Conservation (phyloP, 2,888 invertebrate species). For the Aphodius granarius region DNA sequence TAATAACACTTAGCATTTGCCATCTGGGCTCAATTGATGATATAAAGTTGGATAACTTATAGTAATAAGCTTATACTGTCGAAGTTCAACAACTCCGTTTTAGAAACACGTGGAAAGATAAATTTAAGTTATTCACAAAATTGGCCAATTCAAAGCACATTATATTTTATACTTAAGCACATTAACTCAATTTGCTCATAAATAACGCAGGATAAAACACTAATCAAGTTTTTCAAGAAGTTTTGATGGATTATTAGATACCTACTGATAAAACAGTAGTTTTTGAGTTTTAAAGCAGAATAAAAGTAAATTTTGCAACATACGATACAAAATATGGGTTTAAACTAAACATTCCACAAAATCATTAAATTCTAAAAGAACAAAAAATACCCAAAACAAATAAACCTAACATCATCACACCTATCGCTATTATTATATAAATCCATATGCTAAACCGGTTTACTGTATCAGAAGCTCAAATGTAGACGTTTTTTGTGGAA, state of each 20-base stretch:
- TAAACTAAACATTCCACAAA: too few relatives aligned
- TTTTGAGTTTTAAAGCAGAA: too few relatives aligned
- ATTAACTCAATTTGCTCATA: neutral
- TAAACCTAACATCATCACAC: too few relatives aligned
- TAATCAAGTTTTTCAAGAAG: neutral
- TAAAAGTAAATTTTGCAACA: too few relatives aligned
- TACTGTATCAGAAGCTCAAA: neutral
- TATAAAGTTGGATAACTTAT: neutral
- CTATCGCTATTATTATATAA: neutral
- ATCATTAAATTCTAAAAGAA: too few relatives aligned
- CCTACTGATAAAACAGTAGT: too few relatives aligned
- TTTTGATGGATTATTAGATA: too few relatives aligned
- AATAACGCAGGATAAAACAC: neutral
- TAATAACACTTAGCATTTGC: neutral
- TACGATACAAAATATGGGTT: too few relatives aligned
- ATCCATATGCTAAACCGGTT: neutral
- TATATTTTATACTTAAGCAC: neutral
- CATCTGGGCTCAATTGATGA: neutral
- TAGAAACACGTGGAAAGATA: neutral
- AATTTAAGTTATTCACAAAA: neutral
- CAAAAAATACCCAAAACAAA: too few relatives aligned
- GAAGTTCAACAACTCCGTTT: neutral
- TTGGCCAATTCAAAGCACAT: neutral
- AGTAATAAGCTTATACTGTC: too few relatives aligned
- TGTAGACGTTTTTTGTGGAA: neutral